phyloP scores from a whole-genome alignment of 2,113 vertebrate genomes.

The Aspiorhynchus laticeps region DNA sequence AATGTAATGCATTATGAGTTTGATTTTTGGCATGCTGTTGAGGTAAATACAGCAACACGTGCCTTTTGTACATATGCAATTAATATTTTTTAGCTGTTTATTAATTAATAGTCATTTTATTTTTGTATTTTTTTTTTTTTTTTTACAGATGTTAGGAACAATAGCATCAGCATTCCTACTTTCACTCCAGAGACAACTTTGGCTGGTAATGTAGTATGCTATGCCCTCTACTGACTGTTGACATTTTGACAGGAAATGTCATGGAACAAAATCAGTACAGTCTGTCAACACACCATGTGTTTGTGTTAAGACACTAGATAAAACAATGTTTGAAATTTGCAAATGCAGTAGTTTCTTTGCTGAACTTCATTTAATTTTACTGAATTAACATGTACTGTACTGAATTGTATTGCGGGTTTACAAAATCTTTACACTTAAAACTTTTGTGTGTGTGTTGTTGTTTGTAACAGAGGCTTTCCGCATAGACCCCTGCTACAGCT shows the following conservation, averaged over 20 bases:
- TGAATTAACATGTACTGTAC: not conserved
- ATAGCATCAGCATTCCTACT: not conserved
- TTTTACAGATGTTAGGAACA: conserved; percentile 20
- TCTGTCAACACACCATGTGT: not conserved
- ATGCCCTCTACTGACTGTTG: not conserved
- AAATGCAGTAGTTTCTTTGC: not conserved
- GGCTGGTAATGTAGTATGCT: conserved; percentile 12
- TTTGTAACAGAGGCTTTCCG: not conserved
- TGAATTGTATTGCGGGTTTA: no score
- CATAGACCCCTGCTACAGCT: conserved; percentile 22
- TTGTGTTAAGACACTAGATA: not conserved
- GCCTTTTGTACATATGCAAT: no score
- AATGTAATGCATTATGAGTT: not conserved
- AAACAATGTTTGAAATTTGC: not conserved
- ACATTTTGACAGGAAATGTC: not conserved
- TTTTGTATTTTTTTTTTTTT: no score
- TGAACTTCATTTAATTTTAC: not conserved
- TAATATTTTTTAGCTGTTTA: not conserved
- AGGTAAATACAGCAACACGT: not conserved
- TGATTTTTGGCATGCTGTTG: not conserved
- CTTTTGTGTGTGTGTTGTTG: not conserved
- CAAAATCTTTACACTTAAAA: no score
- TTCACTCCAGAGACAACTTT: not conserved
- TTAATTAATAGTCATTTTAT: not conserved
- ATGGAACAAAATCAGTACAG: no score